Evolutionary conservation across 2,113 vertebrate species (phyloP), one percentile per base, ranked within the genome.

Genomic region (zebrafish (Danio rerio)): DNA sequence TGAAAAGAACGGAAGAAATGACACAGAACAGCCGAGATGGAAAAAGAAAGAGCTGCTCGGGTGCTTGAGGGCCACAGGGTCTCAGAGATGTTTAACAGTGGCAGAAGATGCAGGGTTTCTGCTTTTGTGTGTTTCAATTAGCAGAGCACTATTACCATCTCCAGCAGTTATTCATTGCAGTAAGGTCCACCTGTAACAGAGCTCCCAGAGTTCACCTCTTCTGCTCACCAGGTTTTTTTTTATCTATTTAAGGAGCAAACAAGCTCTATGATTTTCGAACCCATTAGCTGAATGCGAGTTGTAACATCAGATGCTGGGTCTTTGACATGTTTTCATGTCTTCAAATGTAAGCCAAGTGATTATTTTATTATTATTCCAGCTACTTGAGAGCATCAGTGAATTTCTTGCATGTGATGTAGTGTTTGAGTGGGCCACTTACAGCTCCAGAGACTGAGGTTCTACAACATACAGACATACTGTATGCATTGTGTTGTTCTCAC

Each of bases 121-220:
- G 82, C 70, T 63, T 50, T 65, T 10, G 21, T 86, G 81, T 78
- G 52, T 78, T 83, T 70, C 71, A 83, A 95, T 95, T 94, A 95
- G 94, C 78, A 91, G 88, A 90, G 93, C 88, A 87, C 93, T 92
- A 93, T 94, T 94, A 84, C 93, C 93, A 95, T 94, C 89, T 92
- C 91, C 93, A 93, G 90, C 90, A 89, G 93, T 93, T 92, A 95
- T 96, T 94, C 92, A 94, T 94, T 94, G 93, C 75, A 89, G 91
- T 91, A 91, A 92, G 93, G 93, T 93, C 92, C 89, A 91, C 87
- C 90, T 91, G 93, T 47, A 58, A 75, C 18, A 77, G 43, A 59
- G 56, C 58, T 13, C 0, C 43, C n/a, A 0, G 3, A n/a, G 47
- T 65, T 42, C 49, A 65, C 9, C 15, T 65, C 74, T 50, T 62